These are phyloP conservation scores for Coptotermes formosanus DNA, from an alignment of 1,140 invertebrate species.

Conservation along the genomic window DNA sequence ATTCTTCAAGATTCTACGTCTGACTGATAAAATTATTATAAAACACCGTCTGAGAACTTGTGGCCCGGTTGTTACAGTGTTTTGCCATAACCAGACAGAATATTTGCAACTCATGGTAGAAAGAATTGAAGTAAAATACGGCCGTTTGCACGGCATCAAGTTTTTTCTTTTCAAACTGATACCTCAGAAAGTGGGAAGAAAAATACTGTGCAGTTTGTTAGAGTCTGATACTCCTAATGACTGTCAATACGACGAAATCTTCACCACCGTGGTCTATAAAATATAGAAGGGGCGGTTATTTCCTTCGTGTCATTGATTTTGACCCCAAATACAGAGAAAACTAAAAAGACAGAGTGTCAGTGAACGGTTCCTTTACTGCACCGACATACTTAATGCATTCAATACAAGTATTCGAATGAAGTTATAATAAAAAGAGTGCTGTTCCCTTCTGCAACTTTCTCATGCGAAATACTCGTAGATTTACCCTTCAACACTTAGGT, in stretches of 20 bases:
- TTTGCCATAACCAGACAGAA: background rate
- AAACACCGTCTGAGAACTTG: slow-evolving; percentile 4
- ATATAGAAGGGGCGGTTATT: background rate
- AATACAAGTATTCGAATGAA: no score
- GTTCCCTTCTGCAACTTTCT: no score
- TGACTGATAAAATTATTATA: background rate
- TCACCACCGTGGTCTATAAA: background rate
- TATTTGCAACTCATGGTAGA: background rate
- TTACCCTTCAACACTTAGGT: no score
- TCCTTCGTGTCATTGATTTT: background rate
- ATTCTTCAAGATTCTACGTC: background rate
- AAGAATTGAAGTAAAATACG: background rate
- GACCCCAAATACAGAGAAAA: background rate
- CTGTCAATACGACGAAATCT: background rate
- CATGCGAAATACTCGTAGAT: no score
- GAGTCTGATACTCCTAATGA: background rate
- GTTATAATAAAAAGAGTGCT: no score
- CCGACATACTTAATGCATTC: no score
- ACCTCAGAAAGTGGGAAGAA: background rate
- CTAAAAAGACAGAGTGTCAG: background rate
- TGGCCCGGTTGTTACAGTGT: background rate
- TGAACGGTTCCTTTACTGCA: no score
- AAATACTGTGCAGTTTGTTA: background rate
- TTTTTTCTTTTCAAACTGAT: background rate
- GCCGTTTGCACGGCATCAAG: background rate